Evolutionary conservation across 2,113 vertebrate genomes (phyloP).

Genomic region (Lanius collurio): DNA sequence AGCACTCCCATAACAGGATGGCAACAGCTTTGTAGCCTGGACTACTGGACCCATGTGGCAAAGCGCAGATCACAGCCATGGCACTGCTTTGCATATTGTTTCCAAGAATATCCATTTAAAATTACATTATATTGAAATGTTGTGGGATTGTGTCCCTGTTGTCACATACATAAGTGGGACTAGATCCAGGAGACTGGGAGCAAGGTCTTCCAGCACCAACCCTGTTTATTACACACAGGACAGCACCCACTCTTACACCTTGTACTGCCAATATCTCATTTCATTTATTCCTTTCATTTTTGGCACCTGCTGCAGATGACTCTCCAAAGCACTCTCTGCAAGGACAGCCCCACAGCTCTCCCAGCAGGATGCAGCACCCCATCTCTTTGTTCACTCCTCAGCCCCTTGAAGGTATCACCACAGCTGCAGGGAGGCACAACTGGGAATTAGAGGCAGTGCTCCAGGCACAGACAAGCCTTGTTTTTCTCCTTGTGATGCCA

Average conservation of each 20-base stretch:
- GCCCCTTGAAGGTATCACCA: neutral
- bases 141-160: neutral
- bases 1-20: neutral
- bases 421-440: fast-evolving
- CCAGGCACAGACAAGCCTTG: neutral
- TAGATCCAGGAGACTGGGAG: neutral
- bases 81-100: neutral
- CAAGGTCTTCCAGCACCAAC: neutral
- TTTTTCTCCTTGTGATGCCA: neutral
- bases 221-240: neutral
- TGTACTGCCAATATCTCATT: neutral
- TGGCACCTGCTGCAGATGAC: neutral
- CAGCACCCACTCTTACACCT: neutral
- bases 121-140: neutral
- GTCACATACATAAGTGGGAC: neutral
- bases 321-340: neutral
- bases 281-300: neutral
- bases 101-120: neutral
- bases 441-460: neutral
- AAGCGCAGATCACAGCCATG: neutral
- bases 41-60: neutral
- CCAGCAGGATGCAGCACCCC: neutral
- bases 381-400: neutral
- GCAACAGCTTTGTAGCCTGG: neutral
- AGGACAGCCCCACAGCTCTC: neutral